Percentiles rank a stretch among this genome's conserved stretches.
Evolutionary conservation across 2,888 invertebrate species (phyloP).

Genomic region (Megalurothrips usitatus): DNA sequence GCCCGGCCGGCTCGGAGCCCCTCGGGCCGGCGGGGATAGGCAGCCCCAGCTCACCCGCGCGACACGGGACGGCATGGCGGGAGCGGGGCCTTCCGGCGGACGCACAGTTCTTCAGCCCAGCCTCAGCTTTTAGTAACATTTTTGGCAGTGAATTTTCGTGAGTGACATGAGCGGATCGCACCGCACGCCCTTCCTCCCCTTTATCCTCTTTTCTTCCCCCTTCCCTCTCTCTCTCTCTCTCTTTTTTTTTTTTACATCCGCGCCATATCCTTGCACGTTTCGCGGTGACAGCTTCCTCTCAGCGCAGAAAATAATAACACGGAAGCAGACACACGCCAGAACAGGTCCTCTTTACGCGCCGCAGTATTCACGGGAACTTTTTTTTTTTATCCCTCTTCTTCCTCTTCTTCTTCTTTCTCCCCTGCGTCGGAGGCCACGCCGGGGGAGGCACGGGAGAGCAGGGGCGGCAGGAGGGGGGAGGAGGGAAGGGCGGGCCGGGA

Average conservation of each 20-base stretch:
- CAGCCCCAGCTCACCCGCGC: not conserved
- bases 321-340: not conserved
- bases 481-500: not conserved
- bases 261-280: not conserved
- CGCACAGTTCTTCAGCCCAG: too few species aligned
- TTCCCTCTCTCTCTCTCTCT: too few species aligned
- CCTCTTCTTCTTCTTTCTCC: not conserved
- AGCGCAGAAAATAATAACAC: not conserved
- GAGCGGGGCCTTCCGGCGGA: too few species aligned
- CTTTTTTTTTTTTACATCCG: not conserved
- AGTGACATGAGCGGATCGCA: too few species aligned
- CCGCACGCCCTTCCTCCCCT: too few species aligned
- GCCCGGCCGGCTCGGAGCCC: too few species aligned
- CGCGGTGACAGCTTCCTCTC: slow-evolving; percentile 13
- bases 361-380: not conserved
- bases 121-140: too few species aligned
- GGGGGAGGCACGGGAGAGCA: not conserved
- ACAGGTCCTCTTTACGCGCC: slow-evolving; percentile 1
- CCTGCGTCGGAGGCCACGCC: not conserved
- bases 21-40: not conserved
- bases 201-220: too few species aligned
- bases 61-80: not conserved
- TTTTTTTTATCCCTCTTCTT: not conserved
- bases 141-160: too few species aligned
- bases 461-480: not conserved